These are phyloP conservation scores for Enteromius viviparus DNA, from an alignment of 2,797 vertebrate genomes.

Conservation along the genomic window DNA sequence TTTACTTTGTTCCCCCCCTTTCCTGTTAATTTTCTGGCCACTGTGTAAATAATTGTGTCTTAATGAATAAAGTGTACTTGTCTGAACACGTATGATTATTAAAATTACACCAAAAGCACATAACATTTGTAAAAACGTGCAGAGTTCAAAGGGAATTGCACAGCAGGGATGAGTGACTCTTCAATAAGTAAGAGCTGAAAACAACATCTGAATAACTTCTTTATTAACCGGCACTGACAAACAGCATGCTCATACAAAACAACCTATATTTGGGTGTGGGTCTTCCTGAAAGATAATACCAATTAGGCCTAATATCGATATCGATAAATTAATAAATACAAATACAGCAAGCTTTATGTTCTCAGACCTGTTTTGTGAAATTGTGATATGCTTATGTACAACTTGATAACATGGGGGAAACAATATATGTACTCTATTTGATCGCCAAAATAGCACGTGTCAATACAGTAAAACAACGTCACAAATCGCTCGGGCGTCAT, in stretches of 20 bases:
- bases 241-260: conserved; percentile 21
- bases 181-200: neutral
- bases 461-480: neutral
- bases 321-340: neutral
- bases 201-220: neutral
- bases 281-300: neutral
- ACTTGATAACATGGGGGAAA: neutral
- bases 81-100: neutral
- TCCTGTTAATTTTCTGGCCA: neutral
- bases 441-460: neutral
- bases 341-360: neutral
- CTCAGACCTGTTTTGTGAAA: neutral
- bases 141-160: neutral
- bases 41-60: neutral
- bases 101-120: neutral
- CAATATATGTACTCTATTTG: neutral
- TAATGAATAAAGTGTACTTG: neutral
- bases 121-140: neutral
- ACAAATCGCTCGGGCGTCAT: neutral
- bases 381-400: neutral
- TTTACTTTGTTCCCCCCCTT: neutral
- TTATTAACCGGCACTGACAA: neutral
- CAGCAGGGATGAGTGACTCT: neutral
- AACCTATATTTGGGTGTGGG: too few species aligned
- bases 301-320: neutral